Percentiles rank a stretch among this genome's conserved stretches.
Evolutionary conservation across 2,888 invertebrate genomes (phyloP).

Genomic region (Opisthograptis luteolata): DNA sequence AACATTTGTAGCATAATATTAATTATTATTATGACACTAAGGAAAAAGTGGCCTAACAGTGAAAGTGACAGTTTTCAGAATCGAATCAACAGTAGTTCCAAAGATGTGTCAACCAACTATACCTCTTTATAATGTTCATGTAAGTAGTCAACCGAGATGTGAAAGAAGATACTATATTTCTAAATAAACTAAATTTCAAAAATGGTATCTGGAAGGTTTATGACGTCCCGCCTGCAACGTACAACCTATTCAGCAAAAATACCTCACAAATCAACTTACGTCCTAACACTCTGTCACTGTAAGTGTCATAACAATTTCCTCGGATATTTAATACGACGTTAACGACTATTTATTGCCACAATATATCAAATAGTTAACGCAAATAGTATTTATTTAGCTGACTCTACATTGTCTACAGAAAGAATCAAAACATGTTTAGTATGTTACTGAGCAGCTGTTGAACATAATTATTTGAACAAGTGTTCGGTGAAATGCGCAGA

Average conservation of each 20-base stretch:
- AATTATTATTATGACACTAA: no score
- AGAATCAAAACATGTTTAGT: constrained; percentile 52
- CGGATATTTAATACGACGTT: no score
- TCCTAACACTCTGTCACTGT: not conserved
- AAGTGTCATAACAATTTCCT: not conserved
- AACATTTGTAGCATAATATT: no score
- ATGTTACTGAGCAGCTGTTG: constrained; percentile 36
- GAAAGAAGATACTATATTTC: not conserved
- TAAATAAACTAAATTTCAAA: not conserved
- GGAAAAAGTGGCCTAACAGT: no score
- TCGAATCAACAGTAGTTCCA: no score
- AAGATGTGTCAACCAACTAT: no score
- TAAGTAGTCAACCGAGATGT: no score
- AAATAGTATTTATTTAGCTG: constrained; percentile 6
- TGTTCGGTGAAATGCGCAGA: constrained; percentile 37
- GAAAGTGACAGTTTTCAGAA: no score
- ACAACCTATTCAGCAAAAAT: not conserved
- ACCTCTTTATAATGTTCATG: no score
- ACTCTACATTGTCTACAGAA: constrained; percentile 11
- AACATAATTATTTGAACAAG: constrained; percentile 44
- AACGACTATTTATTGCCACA: no score
- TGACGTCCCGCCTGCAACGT: constrained; percentile 14
- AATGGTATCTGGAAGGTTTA: constrained; percentile 18
- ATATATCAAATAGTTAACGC: no score
- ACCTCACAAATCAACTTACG: not conserved